These are phyloP conservation scores for Corella eumyota DNA, from an alignment of 23 tunicate genomes.

Conservation along the genomic window DNA sequence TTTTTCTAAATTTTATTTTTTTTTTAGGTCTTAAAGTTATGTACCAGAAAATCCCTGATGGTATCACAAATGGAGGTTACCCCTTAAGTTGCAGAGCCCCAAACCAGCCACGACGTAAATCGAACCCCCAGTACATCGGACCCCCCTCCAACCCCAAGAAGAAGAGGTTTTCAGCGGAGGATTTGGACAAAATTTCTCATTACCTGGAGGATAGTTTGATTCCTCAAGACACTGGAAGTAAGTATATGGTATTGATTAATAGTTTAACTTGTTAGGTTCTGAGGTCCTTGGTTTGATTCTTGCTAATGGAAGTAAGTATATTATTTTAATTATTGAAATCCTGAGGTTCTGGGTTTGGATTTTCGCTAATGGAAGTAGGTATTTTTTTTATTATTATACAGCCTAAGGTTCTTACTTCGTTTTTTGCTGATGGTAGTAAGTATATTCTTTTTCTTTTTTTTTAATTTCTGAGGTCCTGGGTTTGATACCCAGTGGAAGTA, in stretches of 20 bases:
- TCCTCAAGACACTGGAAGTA: slow-evolving; percentile 95
- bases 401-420: too few species aligned
- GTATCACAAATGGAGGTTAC: slow-evolving; percentile 71
- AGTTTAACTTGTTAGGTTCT: not conserved
- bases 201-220: slow-evolving; percentile 84
- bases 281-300: not conserved
- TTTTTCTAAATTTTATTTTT: too few species aligned
- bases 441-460: too few species aligned
- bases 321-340: not conserved
- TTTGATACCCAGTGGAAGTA: too few species aligned
- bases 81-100: slow-evolving; percentile 53
- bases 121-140: slow-evolving; percentile 1
- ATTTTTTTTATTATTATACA: not conserved
- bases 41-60: slow-evolving; percentile 84
- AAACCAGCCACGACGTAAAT: slow-evolving; percentile 4
- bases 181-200: slow-evolving; percentile 79
- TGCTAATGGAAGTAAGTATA: not conserved
- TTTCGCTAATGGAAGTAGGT: not conserved
- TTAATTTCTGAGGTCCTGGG: too few species aligned
- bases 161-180: slow-evolving; percentile 65
- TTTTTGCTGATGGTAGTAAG: too few species aligned
- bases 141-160: slow-evolving; percentile 30
- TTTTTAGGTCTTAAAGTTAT: slow-evolving; percentile 74
- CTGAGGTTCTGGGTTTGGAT: not conserved
- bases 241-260: slow-evolving; percentile 6